Evolutionary conservation across 1,140 invertebrate species (phyloP).

Genomic region (Sinonovacula constricta): DNA sequence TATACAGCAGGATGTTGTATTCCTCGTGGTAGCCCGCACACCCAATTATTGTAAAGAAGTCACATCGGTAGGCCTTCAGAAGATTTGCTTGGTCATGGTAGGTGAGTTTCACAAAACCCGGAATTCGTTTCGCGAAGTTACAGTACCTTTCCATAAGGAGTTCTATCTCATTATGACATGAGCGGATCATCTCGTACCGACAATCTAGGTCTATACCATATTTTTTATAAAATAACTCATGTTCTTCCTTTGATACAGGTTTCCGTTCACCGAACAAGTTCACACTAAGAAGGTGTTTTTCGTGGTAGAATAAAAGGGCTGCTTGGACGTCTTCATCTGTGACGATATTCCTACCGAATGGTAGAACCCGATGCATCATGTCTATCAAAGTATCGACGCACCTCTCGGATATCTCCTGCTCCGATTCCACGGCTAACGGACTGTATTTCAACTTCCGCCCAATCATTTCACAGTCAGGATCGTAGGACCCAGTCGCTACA

Average conservation of each 20-base stretch:
- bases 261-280: constrained; percentile 37
- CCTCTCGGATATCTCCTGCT: background rate
- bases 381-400: constrained; percentile 1
- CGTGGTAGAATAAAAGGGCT: constrained; percentile 20
- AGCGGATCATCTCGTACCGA: constrained; percentile 11
- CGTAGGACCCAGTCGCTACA: too few species aligned
- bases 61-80: constrained; percentile 16
- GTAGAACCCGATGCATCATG: constrained; percentile 16
- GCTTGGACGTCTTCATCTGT: constrained; percentile 15
- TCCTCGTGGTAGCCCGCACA: constrained; percentile 18
- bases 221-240: constrained; percentile 15
- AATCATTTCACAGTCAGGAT: too few species aligned
- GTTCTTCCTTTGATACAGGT: constrained; percentile 34
- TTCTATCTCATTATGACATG: constrained; percentile 14
- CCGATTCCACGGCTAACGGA: background rate
- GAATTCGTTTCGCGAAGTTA: constrained; percentile 41
- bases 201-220: constrained; percentile 45
- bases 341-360: constrained; percentile 22
- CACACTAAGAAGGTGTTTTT: constrained; percentile 7
- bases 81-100: constrained; percentile 23
- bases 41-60: constrained; percentile 29
- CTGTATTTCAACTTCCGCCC: background rate
- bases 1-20: background rate
- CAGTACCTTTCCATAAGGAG: constrained; percentile 15
- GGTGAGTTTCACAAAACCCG: constrained; percentile 28